These are phyloP conservation scores for Nemapogon koenigi DNA, from an alignment of 2,888 invertebrate genomes.

Conservation along the genomic window DNA sequence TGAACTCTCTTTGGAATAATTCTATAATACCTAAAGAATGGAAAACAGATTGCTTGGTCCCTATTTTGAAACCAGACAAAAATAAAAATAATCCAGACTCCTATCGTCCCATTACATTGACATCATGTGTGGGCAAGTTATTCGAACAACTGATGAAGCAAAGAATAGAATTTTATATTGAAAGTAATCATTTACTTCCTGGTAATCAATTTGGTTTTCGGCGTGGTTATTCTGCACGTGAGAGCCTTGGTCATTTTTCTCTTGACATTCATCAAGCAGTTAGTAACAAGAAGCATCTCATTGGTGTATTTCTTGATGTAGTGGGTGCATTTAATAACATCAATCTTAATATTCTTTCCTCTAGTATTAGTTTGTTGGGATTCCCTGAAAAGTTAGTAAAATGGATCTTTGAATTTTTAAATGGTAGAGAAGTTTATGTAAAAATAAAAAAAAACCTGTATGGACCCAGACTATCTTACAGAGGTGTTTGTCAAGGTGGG, in stretches of 20 bases:
- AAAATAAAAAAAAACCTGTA: conserved; percentile 11
- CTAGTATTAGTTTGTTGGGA: conserved; percentile 7
- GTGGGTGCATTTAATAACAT: conserved; percentile 13
- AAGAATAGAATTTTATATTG: conserved; percentile 9
- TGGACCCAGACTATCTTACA: conserved; percentile 12
- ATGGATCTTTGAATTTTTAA: conserved; percentile 13
- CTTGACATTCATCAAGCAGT: too few species aligned
- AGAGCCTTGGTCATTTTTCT: neutral
- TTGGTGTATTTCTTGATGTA: conserved; percentile 11
- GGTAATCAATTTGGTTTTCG: conserved; percentile 12
- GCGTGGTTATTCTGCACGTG: neutral
- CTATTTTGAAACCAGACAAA: too few species aligned
- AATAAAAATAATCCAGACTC: neutral
- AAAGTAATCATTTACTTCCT: conserved; percentile 11
- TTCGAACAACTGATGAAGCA: neutral
- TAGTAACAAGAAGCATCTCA: neutral
- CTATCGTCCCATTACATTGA: neutral
- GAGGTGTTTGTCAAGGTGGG: conserved; percentile 15
- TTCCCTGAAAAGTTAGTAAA: conserved; percentile 13
- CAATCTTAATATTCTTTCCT: conserved; percentile 8
- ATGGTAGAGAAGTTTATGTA: conserved; percentile 14
- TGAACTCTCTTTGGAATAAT: neutral
- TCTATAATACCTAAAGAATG: neutral
- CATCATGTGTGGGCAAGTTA: neutral
- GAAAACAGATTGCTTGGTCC: neutral